Base-by-base conservation (phyloP, 2,888 invertebrate species). In the Callosobruchus maculatus region DNA sequence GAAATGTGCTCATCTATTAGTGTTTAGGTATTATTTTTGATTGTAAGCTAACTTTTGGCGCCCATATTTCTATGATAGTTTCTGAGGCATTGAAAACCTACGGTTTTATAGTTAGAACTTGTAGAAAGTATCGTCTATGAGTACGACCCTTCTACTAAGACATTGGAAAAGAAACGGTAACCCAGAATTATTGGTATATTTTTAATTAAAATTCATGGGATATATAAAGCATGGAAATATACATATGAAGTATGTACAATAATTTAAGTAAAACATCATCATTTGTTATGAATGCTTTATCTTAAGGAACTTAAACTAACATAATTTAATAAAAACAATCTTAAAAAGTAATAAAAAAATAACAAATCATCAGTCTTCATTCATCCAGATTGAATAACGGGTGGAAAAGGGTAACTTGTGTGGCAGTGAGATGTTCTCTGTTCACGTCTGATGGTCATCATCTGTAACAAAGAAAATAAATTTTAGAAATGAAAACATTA, bases 281-380 rank as follows among this genome's bases (percentile, higher is more conserved):
- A 21, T 70, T 69, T 71, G 70, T 75, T 71, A 73, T 74, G 75
- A 72, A 74, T 75, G 77, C 75, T 79, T 78, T 74, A 78, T 78
- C 81, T 82, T 80, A 78, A 85, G 85, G 84, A 86, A 86, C 86
- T 86, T 86, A 86, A 83, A 78, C 85, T 86, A 86, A 85, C 85
- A 87, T 86, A 87, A 87, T 86, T 87, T 87, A 87, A 86, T 84
- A 86, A 86, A 86, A 86, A 83, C 82, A 83, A 83, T 82, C 82
- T 84, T 84, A 84, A 80, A 71, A 84, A 84, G 82, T 84, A 84
- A 83, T 84, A 85, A 85, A 85, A 86, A 84, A 86, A 85, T 85
- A 87, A 86, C 85, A 87, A 49, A 49, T 86, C 85, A 86, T 87
- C 87, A 87, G 87, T 87, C 87, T 87, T 87, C 83, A 83, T 84